These are phyloP conservation scores for Xenops minutus DNA, from an alignment of 2,797 vertebrate species.

Conservation along the genomic window DNA sequence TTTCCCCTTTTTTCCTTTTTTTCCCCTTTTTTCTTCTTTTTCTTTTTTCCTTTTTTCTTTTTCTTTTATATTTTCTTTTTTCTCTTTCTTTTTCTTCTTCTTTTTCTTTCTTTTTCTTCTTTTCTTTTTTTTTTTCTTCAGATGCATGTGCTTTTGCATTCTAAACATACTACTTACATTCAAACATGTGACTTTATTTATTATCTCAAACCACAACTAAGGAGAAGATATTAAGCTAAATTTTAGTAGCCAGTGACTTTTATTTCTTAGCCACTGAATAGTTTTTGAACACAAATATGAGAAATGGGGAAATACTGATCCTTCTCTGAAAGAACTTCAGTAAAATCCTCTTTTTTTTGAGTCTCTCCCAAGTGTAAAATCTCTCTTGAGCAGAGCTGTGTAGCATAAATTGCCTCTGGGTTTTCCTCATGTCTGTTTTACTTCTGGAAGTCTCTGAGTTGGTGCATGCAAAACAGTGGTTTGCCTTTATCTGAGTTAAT, in stretches of 20 bases:
- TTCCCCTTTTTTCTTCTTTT: background rate
- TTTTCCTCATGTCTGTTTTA: background rate
- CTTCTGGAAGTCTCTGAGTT: background rate
- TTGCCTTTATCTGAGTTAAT: background rate
- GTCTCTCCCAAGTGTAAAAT: background rate
- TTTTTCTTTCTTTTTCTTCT: background rate
- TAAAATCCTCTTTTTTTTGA: background rate
- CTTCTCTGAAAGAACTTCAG: background rate
- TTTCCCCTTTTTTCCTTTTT: fast-evolving
- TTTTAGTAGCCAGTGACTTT: background rate
- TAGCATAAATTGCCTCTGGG: background rate
- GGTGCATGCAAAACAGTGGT: background rate
- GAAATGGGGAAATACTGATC: background rate
- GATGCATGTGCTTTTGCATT: background rate
- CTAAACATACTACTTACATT: background rate
- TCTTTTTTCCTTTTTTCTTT: background rate
- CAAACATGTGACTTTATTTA: background rate
- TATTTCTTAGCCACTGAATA: background rate
- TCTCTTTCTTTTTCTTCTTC: background rate
- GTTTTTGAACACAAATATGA: background rate
- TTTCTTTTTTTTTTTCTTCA: too few species aligned
- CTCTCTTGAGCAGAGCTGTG: background rate
- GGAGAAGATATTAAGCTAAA: background rate
- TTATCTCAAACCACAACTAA: background rate
- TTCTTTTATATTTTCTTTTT: fast-evolving